These are phyloP conservation scores for Silurus glanis DNA, from an alignment of 2,113 vertebrate species.

Conservation along the genomic window DNA sequence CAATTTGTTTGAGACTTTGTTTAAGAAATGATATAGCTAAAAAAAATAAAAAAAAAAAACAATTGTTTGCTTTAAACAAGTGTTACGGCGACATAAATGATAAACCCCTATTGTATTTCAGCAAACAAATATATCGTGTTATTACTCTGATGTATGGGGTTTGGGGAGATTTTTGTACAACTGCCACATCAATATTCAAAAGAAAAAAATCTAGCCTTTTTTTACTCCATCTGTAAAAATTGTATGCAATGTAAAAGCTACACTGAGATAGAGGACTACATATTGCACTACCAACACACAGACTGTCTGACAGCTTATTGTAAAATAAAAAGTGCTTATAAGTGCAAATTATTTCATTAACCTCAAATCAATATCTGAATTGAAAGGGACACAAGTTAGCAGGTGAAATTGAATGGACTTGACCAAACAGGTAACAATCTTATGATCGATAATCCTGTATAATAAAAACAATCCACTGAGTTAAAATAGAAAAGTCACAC, in stretches of 20 bases:
- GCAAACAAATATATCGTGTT: background rate
- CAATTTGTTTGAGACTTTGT: background rate
- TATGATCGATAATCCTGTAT: too few relatives aligned
- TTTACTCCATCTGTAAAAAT: too few relatives aligned
- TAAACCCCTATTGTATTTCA: too few relatives aligned
- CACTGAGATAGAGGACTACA: too few relatives aligned
- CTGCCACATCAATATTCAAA: too few relatives aligned
- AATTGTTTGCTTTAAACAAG: background rate
- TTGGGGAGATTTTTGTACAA: too few relatives aligned
- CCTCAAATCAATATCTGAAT: background rate
- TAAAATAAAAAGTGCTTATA: background rate
- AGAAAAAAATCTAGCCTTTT: background rate
- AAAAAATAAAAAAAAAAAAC: background rate
- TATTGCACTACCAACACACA: too few relatives aligned
- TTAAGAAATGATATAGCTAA: background rate
- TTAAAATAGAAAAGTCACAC: background rate
- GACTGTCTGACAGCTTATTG: too few relatives aligned
- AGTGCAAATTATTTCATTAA: background rate
- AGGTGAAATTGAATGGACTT: background rate
- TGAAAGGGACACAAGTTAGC: background rate
- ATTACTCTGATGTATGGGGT: background rate
- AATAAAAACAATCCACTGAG: background rate
- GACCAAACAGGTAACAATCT: background rate
- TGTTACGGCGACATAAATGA: background rate
- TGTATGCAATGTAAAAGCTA: too few relatives aligned